Evolutionary conservation across 2,797 vertebrate genomes (phyloP).

Genomic region (Tadarida brasiliensis): DNA sequence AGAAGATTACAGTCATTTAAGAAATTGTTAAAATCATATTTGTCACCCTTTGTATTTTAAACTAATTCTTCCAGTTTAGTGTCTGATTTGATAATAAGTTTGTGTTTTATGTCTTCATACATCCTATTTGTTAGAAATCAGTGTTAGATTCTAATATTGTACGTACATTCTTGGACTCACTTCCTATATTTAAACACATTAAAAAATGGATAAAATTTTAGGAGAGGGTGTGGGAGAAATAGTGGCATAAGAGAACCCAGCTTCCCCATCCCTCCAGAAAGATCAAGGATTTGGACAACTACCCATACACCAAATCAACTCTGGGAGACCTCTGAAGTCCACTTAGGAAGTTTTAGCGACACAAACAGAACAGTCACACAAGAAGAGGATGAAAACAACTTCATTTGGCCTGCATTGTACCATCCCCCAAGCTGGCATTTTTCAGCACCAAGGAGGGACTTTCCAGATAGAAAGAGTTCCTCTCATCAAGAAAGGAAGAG

Average conservation of each 20-base stretch:
- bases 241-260: not conserved
- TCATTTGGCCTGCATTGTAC: not conserved
- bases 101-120: not conserved
- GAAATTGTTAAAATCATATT: constrained; percentile 15
- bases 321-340: not conserved
- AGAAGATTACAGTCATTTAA: not conserved
- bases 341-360: not conserved
- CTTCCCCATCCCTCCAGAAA: not conserved
- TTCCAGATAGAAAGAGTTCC: not conserved
- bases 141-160: not conserved
- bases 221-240: not conserved
- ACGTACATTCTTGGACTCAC: not conserved
- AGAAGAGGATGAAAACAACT: not conserved
- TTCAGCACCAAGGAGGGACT: not conserved
- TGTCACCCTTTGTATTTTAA: not conserved
- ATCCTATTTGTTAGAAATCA: not conserved
- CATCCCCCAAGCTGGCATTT: not conserved
- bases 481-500: not conserved
- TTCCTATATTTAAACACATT: constrained; percentile 37
- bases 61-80: constrained; percentile 1
- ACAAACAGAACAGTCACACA: not conserved
- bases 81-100: not conserved
- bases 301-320: not conserved
- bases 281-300: not conserved
- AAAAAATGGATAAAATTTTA: not conserved